Percentiles rank a stretch among this genome's conserved stretches.
Evolutionary conservation across 2,113 vertebrate species (phyloP).

Genomic region (Neomonachus schauinslandi): DNA sequence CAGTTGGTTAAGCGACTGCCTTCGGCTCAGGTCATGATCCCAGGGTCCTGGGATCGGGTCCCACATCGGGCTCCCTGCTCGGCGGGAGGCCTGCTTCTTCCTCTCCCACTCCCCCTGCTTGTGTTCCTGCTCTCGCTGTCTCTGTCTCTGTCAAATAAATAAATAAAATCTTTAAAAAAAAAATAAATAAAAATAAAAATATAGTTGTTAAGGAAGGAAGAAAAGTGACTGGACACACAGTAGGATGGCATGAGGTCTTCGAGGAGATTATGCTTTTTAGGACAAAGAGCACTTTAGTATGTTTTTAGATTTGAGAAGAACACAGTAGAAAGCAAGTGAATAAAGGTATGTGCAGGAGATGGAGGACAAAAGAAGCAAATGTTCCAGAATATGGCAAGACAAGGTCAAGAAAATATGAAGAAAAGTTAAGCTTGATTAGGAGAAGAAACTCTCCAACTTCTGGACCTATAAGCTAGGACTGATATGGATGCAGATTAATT

Average conservation of each 20-base stretch:
- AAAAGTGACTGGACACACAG: neutral
- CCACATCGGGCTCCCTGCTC: no score
- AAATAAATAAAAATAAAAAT: no score
- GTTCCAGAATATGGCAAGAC: neutral
- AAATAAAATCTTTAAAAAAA: no score
- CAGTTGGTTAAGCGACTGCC: no score
- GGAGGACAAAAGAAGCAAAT: neutral
- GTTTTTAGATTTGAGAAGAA: neutral
- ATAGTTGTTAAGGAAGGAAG: neutral
- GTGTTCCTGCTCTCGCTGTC: no score
- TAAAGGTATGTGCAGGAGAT: neutral
- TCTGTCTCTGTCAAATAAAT: no score
- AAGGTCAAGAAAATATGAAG: neutral
- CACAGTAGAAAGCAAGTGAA: neutral
- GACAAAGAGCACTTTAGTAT: neutral
- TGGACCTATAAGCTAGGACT: neutral
- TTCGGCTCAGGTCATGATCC: no score
- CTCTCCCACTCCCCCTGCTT: no score
- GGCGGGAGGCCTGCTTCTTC: no score
- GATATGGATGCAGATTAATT: neutral
- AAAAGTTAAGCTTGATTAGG: neutral
- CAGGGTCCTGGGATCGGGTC: no score
- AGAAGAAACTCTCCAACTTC: neutral
- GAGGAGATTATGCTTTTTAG: neutral
- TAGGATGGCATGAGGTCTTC: neutral